Percentiles rank a stretch among this genome's conserved stretches.
Conservation (phyloP, 2,113 vertebrate species). For the Nannobrachium achirus region DNA sequence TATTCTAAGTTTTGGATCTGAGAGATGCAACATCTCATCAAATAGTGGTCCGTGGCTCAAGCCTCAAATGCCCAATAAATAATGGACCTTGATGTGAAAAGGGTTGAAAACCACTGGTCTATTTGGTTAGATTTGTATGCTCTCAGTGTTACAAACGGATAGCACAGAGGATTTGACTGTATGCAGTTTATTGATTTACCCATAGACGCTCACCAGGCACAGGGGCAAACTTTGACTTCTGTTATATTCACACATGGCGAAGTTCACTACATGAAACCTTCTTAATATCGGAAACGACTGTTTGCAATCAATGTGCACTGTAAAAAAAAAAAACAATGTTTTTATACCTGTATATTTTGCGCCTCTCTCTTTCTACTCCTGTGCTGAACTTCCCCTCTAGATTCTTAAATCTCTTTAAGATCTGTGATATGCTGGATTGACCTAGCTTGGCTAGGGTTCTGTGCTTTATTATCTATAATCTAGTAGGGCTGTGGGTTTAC, state of each 20-base stretch:
- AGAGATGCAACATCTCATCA: too few species aligned
- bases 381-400: constrained; percentile 59
- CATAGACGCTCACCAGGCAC: constrained; percentile 66
- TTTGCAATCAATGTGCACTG: constrained; percentile 73
- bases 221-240: constrained; percentile 64
- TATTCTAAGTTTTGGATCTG: too few species aligned
- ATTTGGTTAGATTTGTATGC: neutral
- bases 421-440: constrained; percentile 63
- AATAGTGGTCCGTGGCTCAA: too few species aligned
- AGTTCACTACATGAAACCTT: constrained; percentile 51
- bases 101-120: too few species aligned
- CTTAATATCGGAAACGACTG: constrained; percentile 63
- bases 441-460: constrained; percentile 41
- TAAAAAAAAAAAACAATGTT: constrained; percentile 46
- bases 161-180: too few species aligned
- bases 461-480: constrained; percentile 59
- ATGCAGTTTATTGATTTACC: too few species aligned
- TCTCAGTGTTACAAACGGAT: too few species aligned
- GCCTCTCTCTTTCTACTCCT: constrained; percentile 66
- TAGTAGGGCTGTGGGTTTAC: constrained; percentile 59
- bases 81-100: too few species aligned
- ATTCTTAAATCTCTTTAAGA: constrained; percentile 55
- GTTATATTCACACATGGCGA: constrained; percentile 52
- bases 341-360: constrained; percentile 56
- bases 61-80: too few species aligned